A percentile compares a stretch with the other conserved stretches of the same genome.
phyloP scores from a whole-genome alignment of 2,797 vertebrate species.

The Ispidina picta region DNA sequence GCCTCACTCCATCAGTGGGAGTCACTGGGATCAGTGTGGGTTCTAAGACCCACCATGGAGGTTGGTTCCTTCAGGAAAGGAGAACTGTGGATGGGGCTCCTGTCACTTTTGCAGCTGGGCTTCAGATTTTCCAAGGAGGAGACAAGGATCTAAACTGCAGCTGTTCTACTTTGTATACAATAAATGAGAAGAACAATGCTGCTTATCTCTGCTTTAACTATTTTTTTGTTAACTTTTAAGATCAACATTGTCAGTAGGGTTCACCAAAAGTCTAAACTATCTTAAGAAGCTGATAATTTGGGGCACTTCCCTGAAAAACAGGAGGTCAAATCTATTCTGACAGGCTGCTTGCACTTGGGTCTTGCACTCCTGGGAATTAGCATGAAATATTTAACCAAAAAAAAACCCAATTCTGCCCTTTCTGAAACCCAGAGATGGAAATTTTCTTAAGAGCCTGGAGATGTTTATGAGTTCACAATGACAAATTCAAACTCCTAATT shows the following conservation, averaged over 20 bases:
- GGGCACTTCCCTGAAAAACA: background rate
- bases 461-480: background rate
- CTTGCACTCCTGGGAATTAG: background rate
- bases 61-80: background rate
- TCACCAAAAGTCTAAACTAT: background rate
- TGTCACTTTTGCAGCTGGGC: background rate
- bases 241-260: background rate
- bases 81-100: background rate
- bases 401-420: background rate
- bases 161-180: background rate
- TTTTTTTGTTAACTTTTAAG: background rate
- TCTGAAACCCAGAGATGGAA: background rate
- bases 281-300: background rate
- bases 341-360: background rate
- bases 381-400: background rate
- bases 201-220: background rate
- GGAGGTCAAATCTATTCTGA: background rate
- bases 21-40: background rate
- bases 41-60: background rate
- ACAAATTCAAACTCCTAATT: background rate
- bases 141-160: background rate
- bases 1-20: background rate
- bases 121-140: background rate
- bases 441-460: background rate
- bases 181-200: fast-evolving